phyloP scores from a whole-genome alignment of 1,140 invertebrate genomes.

The Sycophila sp. region DNA sequence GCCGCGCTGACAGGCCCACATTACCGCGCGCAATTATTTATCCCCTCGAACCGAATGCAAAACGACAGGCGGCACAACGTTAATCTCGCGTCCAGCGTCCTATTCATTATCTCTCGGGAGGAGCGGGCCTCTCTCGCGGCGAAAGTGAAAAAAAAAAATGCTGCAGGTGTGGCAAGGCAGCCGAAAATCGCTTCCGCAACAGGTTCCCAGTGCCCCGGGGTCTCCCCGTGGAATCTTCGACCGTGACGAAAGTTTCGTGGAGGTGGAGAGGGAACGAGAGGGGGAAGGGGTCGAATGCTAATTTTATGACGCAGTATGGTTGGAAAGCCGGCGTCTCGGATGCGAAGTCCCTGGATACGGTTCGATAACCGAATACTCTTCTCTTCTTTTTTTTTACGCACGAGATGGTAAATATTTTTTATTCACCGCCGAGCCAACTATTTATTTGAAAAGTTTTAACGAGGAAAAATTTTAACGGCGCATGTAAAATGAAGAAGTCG shows the following conservation, averaged over 20 bases:
- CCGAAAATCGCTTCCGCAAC: constrained; percentile 30
- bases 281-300: constrained; percentile 1
- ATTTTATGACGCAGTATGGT: too few species aligned
- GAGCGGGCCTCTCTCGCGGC: background rate
- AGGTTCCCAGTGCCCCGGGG: background rate
- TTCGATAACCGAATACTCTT: too few species aligned
- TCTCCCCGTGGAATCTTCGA: background rate
- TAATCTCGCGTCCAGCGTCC: background rate
- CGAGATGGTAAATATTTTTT: too few species aligned
- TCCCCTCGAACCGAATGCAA: background rate
- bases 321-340: too few species aligned
- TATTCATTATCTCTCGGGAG: background rate
- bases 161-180: background rate
- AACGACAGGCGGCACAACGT: background rate
- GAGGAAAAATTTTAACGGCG: too few species aligned
- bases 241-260: background rate
- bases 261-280: background rate
- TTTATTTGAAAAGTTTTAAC: too few species aligned
- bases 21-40: background rate
- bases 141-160: background rate
- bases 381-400: too few species aligned
- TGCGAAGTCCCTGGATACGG: too few species aligned
- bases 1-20: background rate
- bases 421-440: too few species aligned
- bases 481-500: too few species aligned